Percentiles rank a stretch among this genome's conserved stretches.
Conservation (phyloP, 2,797 vertebrate genomes). For the Dermochelys coriacea region DNA sequence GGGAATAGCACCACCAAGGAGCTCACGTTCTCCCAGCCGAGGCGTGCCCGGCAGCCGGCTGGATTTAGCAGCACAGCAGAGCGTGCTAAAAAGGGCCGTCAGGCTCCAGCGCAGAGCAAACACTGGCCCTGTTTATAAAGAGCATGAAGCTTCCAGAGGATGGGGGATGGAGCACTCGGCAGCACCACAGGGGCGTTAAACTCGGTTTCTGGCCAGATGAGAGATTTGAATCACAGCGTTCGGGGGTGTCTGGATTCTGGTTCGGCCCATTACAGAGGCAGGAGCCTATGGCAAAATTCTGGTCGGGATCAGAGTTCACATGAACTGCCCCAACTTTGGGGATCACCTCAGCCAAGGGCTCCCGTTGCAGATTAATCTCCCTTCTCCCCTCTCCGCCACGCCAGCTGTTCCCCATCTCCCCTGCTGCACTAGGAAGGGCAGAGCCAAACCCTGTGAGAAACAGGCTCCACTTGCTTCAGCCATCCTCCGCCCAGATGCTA, state of each 20-base stretch:
- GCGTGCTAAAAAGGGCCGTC: slow-evolving; percentile 33
- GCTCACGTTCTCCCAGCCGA: slow-evolving; percentile 60
- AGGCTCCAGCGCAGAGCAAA: slow-evolving; percentile 44
- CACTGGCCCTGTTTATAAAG: slow-evolving; percentile 62
- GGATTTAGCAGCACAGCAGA: neutral
- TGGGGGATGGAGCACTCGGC: neutral
- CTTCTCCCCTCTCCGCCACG: accelerated
- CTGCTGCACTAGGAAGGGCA: neutral
- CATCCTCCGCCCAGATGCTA: neutral
- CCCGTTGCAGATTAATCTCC: neutral
- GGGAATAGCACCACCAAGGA: slow-evolving; percentile 67
- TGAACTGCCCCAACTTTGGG: neutral
- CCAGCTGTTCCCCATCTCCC: too few relatives aligned
- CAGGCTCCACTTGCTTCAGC: neutral
- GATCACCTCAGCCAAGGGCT: neutral
- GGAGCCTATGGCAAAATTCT: too few relatives aligned
- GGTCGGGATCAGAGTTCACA: neutral
- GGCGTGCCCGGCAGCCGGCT: too few relatives aligned
- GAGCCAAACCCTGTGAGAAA: neutral
- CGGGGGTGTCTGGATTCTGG: accelerated
- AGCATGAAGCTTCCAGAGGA: slow-evolving; percentile 27
- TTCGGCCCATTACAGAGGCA: neutral
- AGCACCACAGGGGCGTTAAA: neutral
- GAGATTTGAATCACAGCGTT: neutral
- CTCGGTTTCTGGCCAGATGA: neutral